A percentile compares a stretch with the other conserved stretches of the same genome.
Evolutionary conservation across 2,888 invertebrate genomes (phyloP).

Genomic region (Caenorhabditis sp.): DNA sequence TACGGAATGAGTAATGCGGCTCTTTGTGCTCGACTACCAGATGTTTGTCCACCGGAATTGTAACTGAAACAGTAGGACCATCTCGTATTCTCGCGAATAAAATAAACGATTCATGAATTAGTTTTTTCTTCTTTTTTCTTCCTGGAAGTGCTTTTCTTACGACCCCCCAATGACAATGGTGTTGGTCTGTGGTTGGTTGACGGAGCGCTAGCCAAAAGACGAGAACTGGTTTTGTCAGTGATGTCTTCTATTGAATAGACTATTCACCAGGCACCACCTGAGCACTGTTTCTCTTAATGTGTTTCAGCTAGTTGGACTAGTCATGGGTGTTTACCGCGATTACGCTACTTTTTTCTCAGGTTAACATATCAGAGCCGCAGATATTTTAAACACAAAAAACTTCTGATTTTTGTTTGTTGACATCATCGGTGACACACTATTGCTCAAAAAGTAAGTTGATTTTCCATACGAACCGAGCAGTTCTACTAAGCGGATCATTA

Average conservation of each 20-base stretch:
- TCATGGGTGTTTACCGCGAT: no score
- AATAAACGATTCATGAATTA: constrained; percentile 62
- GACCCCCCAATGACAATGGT: constrained; percentile 39
- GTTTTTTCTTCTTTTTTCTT: constrained; percentile 21
- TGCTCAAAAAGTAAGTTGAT: not conserved
- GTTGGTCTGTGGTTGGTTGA: constrained; percentile 36
- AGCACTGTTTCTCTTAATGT: constrained; percentile 22
- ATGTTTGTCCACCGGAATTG: constrained; percentile 36
- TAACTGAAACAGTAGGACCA: constrained; percentile 13
- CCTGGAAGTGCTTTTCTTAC: constrained; percentile 32
- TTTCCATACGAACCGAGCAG: not conserved
- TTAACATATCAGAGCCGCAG: no score
- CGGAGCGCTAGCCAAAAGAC: not conserved
- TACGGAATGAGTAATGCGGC: constrained; percentile 51
- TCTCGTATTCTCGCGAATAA: constrained; percentile 5
- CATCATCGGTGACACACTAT: not conserved
- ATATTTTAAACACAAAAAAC: no score
- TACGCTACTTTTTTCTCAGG: no score
- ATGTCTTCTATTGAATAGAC: constrained; percentile 24
- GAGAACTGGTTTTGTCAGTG: constrained; percentile 45
- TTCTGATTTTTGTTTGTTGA: not conserved
- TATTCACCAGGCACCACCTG: constrained; percentile 16
- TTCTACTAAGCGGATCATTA: constrained; percentile 7
- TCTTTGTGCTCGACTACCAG: constrained; percentile 46
- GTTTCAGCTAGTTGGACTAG: not conserved